Base-by-base conservation (phyloP, 2,888 invertebrate genomes). In the Stegana nigrithorax region DNA sequence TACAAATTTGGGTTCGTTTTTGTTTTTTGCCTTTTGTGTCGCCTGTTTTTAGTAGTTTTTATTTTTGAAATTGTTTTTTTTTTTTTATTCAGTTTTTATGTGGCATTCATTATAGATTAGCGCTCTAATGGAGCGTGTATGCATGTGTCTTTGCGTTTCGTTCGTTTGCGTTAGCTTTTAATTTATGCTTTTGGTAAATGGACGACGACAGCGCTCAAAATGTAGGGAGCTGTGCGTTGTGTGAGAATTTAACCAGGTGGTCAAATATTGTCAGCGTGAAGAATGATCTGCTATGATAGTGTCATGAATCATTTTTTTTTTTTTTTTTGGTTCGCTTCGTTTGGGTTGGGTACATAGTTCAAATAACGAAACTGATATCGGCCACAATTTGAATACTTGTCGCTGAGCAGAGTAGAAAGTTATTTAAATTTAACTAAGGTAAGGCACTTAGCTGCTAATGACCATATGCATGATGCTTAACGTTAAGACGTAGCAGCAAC, bases 1-100 rank as follows among this genome's bases (percentile, higher is more conserved):
- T 76, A 76, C 78, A 78, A 76, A 76, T 76, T 76, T 75, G 76
- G 67, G 68, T 78, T 75, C 21, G 19, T 78, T 78, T 69, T 75
- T 75, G 73, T 78, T 23, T 23, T 47, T 23, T 47, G n/a, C 17
- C 17, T 39, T 39, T 39, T 39, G n/a, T 39, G 14, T 39, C 10
- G 2, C 17, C n/a, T n/a, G 17, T n/a, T n/a, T 6, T n/a, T 39
- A 5, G 14, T 17, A 39, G 39, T 39, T 39, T 39, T 5, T 8
- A 5, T 39, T n/a, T 39, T 12, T n/a, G n/a, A 50, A 19, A 26
- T 25, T 26, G 12, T 53, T 29, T 14, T 29, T 53, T 17, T 27
- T 51, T 27, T 5, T 10, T 12, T 27, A 53, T 50, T 50, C 26
- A 14, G 50, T 26, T 26, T 50, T 50, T 26, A 50, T 8, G 50